Conservation (phyloP, 2,113 vertebrate genomes). For the Ascaphus truei region DNA sequence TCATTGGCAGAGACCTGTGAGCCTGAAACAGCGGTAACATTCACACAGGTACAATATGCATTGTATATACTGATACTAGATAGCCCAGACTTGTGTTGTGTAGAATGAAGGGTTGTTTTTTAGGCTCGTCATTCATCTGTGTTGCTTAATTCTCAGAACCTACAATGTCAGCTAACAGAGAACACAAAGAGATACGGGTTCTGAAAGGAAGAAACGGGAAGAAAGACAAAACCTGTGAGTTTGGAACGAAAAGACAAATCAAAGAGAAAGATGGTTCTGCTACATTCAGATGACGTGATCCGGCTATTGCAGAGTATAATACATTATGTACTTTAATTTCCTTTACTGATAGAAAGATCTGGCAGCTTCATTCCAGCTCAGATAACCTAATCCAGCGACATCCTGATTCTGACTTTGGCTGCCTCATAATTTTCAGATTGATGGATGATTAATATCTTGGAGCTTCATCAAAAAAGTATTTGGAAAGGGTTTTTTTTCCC, state of each 20-base stretch:
- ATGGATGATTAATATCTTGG: background rate
- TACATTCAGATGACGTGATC: background rate
- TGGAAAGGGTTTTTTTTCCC: background rate
- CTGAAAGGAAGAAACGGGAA: background rate
- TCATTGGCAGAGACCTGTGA: no score
- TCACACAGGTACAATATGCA: no score
- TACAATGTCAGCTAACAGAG: no score
- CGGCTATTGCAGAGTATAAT: slow-evolving; percentile 21
- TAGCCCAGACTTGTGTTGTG: no score
- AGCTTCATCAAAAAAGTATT: background rate
- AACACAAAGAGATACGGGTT: no score
- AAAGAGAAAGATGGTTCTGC: background rate
- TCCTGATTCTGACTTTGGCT: background rate
- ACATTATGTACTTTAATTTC: slow-evolving; percentile 26
- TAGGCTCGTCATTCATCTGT: no score
- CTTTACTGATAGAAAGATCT: slow-evolving; percentile 32
- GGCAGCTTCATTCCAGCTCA: background rate
- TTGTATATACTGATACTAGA: no score
- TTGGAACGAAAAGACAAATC: background rate
- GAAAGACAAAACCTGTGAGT: background rate
- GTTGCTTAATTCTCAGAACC: no score
- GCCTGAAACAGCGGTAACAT: no score
- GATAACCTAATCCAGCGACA: slow-evolving; percentile 19
- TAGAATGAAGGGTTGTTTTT: no score
- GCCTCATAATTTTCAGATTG: slow-evolving; percentile 16